Evolutionary conservation across 2,797 vertebrate species (phyloP).

Genomic region (Sebastes cheni): DNA sequence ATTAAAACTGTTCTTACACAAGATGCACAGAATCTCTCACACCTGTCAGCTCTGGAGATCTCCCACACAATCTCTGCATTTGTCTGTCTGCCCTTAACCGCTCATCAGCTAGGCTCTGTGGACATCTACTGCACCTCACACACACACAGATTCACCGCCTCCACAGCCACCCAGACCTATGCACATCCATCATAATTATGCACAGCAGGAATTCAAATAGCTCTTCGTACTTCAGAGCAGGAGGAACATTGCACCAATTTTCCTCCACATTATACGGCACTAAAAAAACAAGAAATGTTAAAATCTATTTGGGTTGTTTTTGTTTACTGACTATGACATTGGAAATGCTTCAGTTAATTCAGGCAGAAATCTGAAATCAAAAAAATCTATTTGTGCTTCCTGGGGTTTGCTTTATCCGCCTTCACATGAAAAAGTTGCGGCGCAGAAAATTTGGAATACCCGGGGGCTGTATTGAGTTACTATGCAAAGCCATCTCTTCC

Average conservation of each 20-base stretch:
- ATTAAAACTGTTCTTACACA: slow-evolving; percentile 51
- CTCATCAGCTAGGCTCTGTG: slow-evolving; percentile 61
- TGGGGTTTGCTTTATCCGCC: slow-evolving; percentile 12
- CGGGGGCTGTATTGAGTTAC: slow-evolving; percentile 14
- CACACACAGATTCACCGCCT: slow-evolving; percentile 45
- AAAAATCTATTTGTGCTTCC: slow-evolving; percentile 29
- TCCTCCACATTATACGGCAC: slow-evolving; percentile 38
- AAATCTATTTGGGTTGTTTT: slow-evolving; percentile 54
- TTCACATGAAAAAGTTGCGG: slow-evolving; percentile 7
- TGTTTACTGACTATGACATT: slow-evolving; percentile 39
- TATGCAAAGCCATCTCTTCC: slow-evolving; percentile 32
- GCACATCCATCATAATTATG: slow-evolving; percentile 78
- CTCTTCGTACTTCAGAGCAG: slow-evolving; percentile 58
- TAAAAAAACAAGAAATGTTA: slow-evolving; percentile 46
- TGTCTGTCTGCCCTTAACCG: slow-evolving; percentile 70
- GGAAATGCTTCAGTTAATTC: slow-evolving; percentile 46
- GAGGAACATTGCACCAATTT: slow-evolving; percentile 54
- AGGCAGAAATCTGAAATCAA: background rate
- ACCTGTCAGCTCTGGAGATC: slow-evolving; percentile 69
- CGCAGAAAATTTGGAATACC: slow-evolving; percentile 10
- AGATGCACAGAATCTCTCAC: slow-evolving; percentile 40
- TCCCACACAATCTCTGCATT: slow-evolving; percentile 66
- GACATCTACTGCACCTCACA: slow-evolving; percentile 38
- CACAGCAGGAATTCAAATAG: slow-evolving; percentile 73
- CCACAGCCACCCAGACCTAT: slow-evolving; percentile 60